Base-by-base conservation (phyloP, 2,113 vertebrate genomes). In the Pterophyllum scalare region DNA sequence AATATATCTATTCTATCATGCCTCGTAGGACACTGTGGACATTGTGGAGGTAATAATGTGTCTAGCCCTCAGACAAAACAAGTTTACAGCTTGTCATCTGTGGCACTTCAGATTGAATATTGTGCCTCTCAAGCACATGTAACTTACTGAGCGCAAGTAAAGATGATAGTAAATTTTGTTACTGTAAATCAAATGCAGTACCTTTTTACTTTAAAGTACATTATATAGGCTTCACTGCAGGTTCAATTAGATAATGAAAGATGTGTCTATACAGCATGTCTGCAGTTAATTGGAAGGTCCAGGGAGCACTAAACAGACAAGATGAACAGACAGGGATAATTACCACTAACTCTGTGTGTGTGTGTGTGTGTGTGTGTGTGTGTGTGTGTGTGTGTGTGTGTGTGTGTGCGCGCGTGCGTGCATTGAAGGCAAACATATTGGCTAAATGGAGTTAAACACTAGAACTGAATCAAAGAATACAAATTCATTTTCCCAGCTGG, bases 281-380 rank as follows among this genome's bases (percentile, higher is more conserved):
- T 62, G 77, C 59, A 11, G 82, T 81, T 91, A 87, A 92, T 83
- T 83, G 77, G 81, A 91, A 85, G 82, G 87, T 92, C 80, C 74
- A 60, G 59, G 77, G 76, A 90, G 75, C 82, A 79, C 84, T 87
- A 80, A 91, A 91, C 64, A 89, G 83, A 84, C 75, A 77, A 82
- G 75, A 74, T 64, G 80, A 90, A 87, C 56, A 88, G 84, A 87
- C 81, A 82, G 28, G 56, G 65, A 26, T 93, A 89, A 92, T 92
- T 92, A 87, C 74, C 61, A 62, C 43, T 52, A 52, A 49, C 26
- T n/a, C 0, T 28, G 87, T 79, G 75, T 56, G 22, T 22, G 75
- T 52, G 57, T 49, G 43, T 33, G 61, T 75, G 58, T 52, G 38
- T 56, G 74, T 49, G 38, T 17, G 26, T 6, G 64, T 56, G 38